Percentiles rank a stretch among this genome's conserved stretches.
These are phyloP conservation scores for Bombylius major DNA, from an alignment of 2,888 invertebrate species.

Conservation along the genomic window DNA sequence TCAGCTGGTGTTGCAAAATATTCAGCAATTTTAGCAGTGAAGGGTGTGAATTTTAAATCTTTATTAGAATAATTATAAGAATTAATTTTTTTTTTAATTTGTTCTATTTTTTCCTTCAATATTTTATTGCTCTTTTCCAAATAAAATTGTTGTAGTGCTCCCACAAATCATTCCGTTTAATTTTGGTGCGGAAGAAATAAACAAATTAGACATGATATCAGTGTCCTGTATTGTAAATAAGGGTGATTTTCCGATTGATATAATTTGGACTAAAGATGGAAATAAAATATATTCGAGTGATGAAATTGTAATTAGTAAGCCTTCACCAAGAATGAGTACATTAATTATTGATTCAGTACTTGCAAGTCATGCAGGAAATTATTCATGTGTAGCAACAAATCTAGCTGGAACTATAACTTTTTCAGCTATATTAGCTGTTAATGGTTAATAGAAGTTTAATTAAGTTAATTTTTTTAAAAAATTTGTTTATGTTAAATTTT, in stretches of 20 bases:
- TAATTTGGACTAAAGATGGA: slow-evolving; percentile 55
- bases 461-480: too few species aligned
- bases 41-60: slow-evolving; percentile 36
- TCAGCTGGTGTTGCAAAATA: slow-evolving; percentile 44
- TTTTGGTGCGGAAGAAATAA: slow-evolving; percentile 56
- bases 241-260: slow-evolving; percentile 66
- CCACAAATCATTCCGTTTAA: slow-evolving; percentile 52
- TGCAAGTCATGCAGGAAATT: slow-evolving; percentile 57
- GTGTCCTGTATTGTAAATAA: slow-evolving; percentile 59
- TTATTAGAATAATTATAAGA: too few species aligned
- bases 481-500: too few species aligned
- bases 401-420: slow-evolving; percentile 52
- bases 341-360: slow-evolving; percentile 54
- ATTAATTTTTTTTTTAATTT: neutral
- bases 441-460: slow-evolving; percentile 41
- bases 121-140: neutral
- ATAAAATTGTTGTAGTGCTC: slow-evolving; percentile 30
- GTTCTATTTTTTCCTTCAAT: neutral
- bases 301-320: slow-evolving; percentile 39
- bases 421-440: slow-evolving; percentile 56
- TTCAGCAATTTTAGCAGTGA: slow-evolving; percentile 44
- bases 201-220: slow-evolving; percentile 55
- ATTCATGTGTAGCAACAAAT: slow-evolving; percentile 62
- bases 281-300: slow-evolving; percentile 37
- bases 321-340: slow-evolving; percentile 49